These are phyloP conservation scores for Drosophila ustulata DNA, from an alignment of 2,888 invertebrate species.

Conservation along the genomic window DNA sequence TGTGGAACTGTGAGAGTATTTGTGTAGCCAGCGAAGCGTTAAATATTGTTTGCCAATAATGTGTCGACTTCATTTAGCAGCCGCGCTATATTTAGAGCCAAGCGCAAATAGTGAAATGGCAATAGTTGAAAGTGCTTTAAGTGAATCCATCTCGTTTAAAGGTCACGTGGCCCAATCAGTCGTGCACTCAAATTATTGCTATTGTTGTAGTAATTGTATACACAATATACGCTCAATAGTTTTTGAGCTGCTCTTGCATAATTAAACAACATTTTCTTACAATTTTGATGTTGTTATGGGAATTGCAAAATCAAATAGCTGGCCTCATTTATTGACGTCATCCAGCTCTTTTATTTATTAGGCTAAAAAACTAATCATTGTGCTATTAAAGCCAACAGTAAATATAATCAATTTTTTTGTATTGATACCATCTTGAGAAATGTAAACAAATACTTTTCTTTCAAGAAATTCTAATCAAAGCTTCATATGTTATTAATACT, in stretches of 20 bases:
- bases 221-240: background rate
- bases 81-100: constrained; percentile 47
- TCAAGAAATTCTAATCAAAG: no score
- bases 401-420: no score
- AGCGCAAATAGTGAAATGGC: constrained; percentile 47
- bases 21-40: constrained; percentile 58
- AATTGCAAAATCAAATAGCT: no score
- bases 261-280: background rate
- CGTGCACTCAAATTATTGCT: background rate
- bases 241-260: background rate
- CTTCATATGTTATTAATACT: no score
- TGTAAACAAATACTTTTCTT: no score
- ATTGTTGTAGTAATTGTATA: background rate
- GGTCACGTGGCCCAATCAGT: background rate
- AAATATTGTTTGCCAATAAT: constrained; percentile 66
- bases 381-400: no score
- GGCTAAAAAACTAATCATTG: no score
- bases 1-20: constrained; percentile 3
- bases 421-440: no score
- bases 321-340: no score
- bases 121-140: constrained; percentile 3
- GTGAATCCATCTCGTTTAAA: background rate
- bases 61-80: constrained; percentile 39
- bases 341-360: no score
- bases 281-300: no score